Evolutionary conservation across 92 coral and sea anemone genomes (phyloP).

Genomic region (Muricea muricata): DNA sequence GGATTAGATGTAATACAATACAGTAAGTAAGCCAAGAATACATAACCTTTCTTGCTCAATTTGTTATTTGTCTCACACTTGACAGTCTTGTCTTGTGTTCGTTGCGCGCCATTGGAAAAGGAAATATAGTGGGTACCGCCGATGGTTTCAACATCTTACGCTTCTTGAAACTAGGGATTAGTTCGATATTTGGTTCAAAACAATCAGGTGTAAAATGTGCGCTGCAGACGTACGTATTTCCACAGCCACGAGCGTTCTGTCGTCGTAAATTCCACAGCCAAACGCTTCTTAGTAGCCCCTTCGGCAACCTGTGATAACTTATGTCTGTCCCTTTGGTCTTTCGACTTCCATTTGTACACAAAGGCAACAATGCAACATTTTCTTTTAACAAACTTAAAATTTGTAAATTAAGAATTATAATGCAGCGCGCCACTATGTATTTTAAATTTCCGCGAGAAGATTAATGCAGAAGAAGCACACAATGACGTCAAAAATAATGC

Average conservation of each 20-base stretch:
- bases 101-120: neutral
- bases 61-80: neutral
- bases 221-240: constrained; percentile 9
- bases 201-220: constrained; percentile 6
- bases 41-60: neutral
- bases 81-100: neutral
- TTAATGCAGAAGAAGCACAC: neutral
- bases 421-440: neutral
- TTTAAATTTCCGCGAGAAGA: neutral
- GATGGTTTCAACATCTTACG: neutral
- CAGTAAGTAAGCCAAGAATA: neutral
- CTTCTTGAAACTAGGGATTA: constrained; percentile 17
- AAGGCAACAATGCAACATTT: constrained; percentile 19
- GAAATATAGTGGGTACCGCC: constrained; percentile 5
- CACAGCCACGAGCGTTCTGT: neutral
- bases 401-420: neutral
- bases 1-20: neutral
- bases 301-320: constrained; percentile 5
- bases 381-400: neutral
- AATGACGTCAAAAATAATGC: constrained; percentile 20
- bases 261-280: constrained; percentile 11
- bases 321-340: constrained; percentile 5
- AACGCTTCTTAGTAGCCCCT: constrained; percentile 10
- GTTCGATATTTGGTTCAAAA: neutral
- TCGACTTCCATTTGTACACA: constrained; percentile 13